phyloP scores from a whole-genome alignment of 2,888 invertebrate genomes.

The Napeogenes inachia region DNA sequence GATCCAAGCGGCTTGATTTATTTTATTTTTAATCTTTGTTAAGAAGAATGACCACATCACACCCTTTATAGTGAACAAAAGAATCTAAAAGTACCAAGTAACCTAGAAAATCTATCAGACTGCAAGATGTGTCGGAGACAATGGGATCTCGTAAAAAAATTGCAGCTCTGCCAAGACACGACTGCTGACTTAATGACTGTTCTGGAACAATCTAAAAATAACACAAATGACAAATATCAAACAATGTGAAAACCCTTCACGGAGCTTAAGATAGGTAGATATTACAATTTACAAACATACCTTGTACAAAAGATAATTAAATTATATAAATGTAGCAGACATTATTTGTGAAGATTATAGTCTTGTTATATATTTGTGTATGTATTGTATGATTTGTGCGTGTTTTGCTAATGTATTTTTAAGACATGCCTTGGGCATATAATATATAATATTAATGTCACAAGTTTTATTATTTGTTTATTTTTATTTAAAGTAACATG shows the following conservation, averaged over 20 bases:
- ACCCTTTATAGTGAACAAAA: slow-evolving; percentile 19
- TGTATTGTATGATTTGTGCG: too few species aligned
- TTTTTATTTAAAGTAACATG: too few species aligned
- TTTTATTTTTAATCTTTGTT: slow-evolving; percentile 15
- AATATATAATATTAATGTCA: too few species aligned
- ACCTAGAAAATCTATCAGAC: slow-evolving; percentile 24
- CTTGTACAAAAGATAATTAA: too few species aligned
- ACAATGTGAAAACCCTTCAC: background rate
- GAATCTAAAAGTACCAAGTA: slow-evolving; percentile 19
- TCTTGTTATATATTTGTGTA: too few species aligned
- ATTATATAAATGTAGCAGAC: too few species aligned
- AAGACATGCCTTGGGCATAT: too few species aligned
- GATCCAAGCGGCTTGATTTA: slow-evolving; percentile 17
- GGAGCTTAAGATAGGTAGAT: too few species aligned
- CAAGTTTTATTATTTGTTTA: too few species aligned
- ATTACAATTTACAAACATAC: too few species aligned
- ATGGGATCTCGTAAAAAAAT: slow-evolving; percentile 23
- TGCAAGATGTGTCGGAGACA: slow-evolving; percentile 23
- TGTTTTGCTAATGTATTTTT: too few species aligned
- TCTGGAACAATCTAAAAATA: slow-evolving; percentile 15
- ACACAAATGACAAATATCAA: background rate
- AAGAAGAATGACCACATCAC: slow-evolving; percentile 17
- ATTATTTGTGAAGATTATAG: too few species aligned
- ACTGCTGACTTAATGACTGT: slow-evolving; percentile 14
- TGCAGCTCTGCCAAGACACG: slow-evolving; percentile 23